Percentiles rank a stretch among this genome's conserved stretches.
phyloP scores from a whole-genome alignment of 2,797 vertebrate genomes.

The Xenentodon cancila region DNA sequence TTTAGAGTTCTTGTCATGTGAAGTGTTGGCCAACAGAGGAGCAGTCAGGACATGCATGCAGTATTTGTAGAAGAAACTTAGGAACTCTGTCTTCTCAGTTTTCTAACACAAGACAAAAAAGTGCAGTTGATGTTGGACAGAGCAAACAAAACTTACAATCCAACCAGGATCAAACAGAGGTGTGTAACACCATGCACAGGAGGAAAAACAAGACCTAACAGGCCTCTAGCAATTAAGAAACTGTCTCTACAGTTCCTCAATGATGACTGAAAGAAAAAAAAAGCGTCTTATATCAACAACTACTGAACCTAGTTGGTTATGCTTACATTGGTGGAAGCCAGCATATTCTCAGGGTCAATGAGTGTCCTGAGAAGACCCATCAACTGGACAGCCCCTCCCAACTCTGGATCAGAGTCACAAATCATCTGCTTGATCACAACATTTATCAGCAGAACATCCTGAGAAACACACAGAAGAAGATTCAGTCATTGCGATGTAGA shows the following conservation, averaged over 20 bases:
- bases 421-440: conserved; percentile 99
- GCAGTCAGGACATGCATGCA: conserved; percentile 99
- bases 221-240: no score
- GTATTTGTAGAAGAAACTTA: conserved; percentile 99
- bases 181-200: no score
- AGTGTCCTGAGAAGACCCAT: conserved; percentile 98
- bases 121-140: background rate
- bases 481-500: background rate
- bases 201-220: no score
- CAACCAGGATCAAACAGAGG: no score
- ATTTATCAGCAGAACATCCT: conserved; percentile 99
- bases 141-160: background rate
- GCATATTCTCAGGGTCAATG: conserved; percentile 99
- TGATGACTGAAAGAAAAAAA: no score
- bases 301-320: background rate
- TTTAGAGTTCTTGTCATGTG: conserved; percentile 91
- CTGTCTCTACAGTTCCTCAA: no score
- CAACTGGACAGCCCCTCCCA: conserved; percentile 96
- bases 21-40: conserved; percentile 95
- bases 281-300: background rate
- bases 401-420: conserved; percentile 96
- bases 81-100: conserved; percentile 98
- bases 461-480: conserved; percentile 22
- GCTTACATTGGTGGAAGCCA: conserved; percentile 96
- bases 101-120: conserved; percentile 82